Base-by-base conservation (phyloP, 2,888 invertebrate genomes). In the Chesias legatella region DNA sequence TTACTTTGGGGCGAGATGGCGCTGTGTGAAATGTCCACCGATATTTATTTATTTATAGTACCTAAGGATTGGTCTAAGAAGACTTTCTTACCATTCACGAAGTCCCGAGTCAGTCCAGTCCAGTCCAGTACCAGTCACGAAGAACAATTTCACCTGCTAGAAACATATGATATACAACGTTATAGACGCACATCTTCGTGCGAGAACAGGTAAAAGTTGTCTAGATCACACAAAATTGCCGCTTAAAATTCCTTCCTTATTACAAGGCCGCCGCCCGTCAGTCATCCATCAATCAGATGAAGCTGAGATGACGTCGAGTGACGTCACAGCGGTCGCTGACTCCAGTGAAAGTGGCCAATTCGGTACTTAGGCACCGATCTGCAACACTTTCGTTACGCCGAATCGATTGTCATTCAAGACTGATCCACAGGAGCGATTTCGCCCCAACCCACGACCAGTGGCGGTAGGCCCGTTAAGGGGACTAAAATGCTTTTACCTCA, bases 281-380 rank as follows among this genome's bases (percentile, higher is more conserved):
- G 25, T 11, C 24, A 32, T 32, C 29, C 27, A 38, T 44, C 37
- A 37, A 35, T 38, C 28, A 8, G 13, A 17, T 9, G 5, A 7
- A 27, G 13, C 1, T 17, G 13, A 13, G 43, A 45, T 60, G 67
- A 63, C 65, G 66, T 58, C 30, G 43, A n/a, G 47, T 54, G 59
- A 67, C 69, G 68, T 65, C 67, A 61, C 56, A 6, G 27, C 64
- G 69, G 70, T 63, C 73, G 63, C 59, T 64, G 67, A 68, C 53
- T 58, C 51, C 52, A 79, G 85, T 83, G 85, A 85, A 85, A 85
- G 85, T 82, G 49, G 39, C 66, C 67, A 56, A 72, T 73, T 69
- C 67, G 59, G 45, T 52, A 63, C 53, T 55, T 59, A 67, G 58
- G 54, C 70, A 73, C 76, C 76, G 69, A 80, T 81, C 80, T 70